Evolutionary conservation across 1,140 invertebrate species (phyloP), one percentile per base, ranked within the genome.

Genomic region (Cephus cinctus): DNA sequence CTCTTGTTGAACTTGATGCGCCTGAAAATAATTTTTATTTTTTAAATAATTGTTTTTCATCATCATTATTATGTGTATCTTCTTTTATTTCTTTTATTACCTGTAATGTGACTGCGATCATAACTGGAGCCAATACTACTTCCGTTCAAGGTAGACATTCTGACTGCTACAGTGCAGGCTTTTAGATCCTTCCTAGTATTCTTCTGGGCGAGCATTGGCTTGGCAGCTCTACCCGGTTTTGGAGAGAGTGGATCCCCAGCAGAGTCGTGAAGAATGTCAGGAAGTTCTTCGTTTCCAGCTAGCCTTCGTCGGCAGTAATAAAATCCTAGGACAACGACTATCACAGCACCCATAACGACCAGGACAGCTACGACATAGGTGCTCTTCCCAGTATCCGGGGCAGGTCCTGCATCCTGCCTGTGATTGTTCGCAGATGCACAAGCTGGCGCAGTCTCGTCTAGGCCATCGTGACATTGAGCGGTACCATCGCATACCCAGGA

Each of bases 61-160:
- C 25, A 27, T 27, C 25, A 27, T n/a, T n/a, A n/a, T n/a, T n/a
- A n/a, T n/a, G n/a, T n/a, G 3, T 40, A 5, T 16, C n/a, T 23
- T 22, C 20, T 5, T n/a, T n/a, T 15, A 19, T n/a, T 36, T 5
- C 4, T 18, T 2, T 14, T 3, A 36, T 36, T 14, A 73, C 73
- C 74, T 11, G 90, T 91, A 6, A 92, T 85, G 52, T 90, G 87
- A 69, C 86, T 86, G 14, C 89, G 79, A 59, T 92, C 88, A 52
- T 90, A 90, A 48, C 83, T 85, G 5, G 81, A 83, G 43, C 78
- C 78, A 52, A 82, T 78, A 42, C 80, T 79, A 14, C 81, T 80
- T 2, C 79, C 81, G 32, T 84, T 83, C 1, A 87, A 55, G 20
- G 81, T 82, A 0, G 85, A 86, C 82, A 87, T 83, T 39, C 82